Conservation (phyloP, 1,140 invertebrate genomes). For the Ceratina australensis region DNA sequence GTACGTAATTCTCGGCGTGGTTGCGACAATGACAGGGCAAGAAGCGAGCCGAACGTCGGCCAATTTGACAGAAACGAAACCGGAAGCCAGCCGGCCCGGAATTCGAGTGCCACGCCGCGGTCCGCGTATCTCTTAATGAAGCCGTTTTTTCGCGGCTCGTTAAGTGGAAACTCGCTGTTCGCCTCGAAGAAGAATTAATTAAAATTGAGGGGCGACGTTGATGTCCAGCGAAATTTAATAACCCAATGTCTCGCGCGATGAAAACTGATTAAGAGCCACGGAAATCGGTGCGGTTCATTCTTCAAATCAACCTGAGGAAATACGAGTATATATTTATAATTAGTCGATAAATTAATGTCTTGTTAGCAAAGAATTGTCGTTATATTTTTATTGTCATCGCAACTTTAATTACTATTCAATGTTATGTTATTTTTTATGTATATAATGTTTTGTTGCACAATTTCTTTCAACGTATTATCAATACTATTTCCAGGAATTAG, state of each 20-base stretch:
- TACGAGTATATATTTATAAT: no score
- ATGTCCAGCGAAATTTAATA: background rate
- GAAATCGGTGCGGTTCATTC: no score
- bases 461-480: no score
- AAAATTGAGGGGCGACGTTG: background rate
- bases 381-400: no score
- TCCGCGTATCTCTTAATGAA: constrained; percentile 6
- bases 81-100: background rate
- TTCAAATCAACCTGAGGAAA: no score
- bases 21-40: background rate
- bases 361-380: no score
- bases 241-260: no score
- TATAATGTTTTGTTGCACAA: no score
- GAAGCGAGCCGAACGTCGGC: background rate
- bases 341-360: no score
- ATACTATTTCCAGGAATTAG: no score
- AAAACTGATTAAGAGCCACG: background rate
- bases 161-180: background rate
- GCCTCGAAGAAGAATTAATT: constrained; percentile 35
- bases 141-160: constrained; percentile 23
- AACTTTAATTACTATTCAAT: no score
- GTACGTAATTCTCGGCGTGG: background rate
- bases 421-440: no score
- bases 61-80: constrained; percentile 28
- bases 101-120: background rate